Base-by-base conservation (phyloP, 1,140 invertebrate species). In the Platorchestia sp. region DNA sequence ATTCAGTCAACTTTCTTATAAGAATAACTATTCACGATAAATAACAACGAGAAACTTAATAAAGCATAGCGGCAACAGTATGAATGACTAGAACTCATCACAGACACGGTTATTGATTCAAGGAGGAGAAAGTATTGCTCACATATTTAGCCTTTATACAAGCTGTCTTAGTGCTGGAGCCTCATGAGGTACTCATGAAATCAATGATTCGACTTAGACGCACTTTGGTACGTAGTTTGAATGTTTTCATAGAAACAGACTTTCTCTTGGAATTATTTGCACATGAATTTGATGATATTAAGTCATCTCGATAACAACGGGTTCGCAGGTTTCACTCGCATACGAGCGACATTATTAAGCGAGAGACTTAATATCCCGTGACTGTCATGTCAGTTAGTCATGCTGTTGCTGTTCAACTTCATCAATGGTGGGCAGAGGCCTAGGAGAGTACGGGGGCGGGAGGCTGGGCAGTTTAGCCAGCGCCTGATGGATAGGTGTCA, bases 381-480 rank as follows among this genome's bases (percentile, higher is more conserved):
- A 89, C 43, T 89, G n/a, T 44, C 41, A 93, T 45, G 45, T 44
- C 44, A 93, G 91, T 93, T 93, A 93, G 43, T 93, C 91, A 93
- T 93, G 6, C 44, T 93, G 91, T 93, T 93, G 91, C 91, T 93
- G 91, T 93, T 93, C 43, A 40, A 93, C 91, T 93, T 93, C 91
- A 40, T 42, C 0, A 93, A 93, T 93, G 44, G 43, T 93, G 43
- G 6, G 10, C 91, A 93, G 45, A 93, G 91, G 43, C 45, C 91
- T 44, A 41, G 91, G 91, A 42, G 91, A 45, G 91, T 93, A 93
- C 10, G 91, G 91, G 3, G 91, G 91, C 0, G 91, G 91, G 3
- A 93, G 91, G 91, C 91, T 93, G 91, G 91, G 91, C 43, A 93
- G 91, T 36, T 93, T 45, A 36, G 91, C 43, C 91, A 93, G 45